Base-by-base conservation (phyloP, 2,113 vertebrate species). In the Nettapus auritus region DNA sequence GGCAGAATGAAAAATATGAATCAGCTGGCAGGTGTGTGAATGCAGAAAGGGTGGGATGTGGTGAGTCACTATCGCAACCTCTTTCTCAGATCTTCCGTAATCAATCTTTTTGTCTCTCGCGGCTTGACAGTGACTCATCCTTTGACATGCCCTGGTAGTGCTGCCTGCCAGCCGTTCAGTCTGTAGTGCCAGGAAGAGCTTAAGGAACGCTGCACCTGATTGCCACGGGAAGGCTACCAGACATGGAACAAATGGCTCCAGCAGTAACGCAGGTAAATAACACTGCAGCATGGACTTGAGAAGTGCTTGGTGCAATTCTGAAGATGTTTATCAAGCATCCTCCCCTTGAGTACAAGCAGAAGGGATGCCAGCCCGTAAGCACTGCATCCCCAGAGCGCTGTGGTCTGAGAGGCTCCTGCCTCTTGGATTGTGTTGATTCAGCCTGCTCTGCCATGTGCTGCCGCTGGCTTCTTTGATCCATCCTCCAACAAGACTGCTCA, bases 81-180 rank as follows among this genome's bases (percentile, higher is more conserved):
- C 96, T 91, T 98, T 95, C 97, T 97, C 86, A 96, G 97, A 89
- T 97, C 92, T 88, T 93, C 94, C 40, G 28, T 96, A 97, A 97
- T 96, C 97, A 90, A 95, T 92, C 90, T 96, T 95, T 95, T 94
- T 91, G 92, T 97, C 89, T 94, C 86, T 96, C 89, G 79, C 50
- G 96, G 86, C 94, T 62, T 4, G 21, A 92, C 90, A 70, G 15
- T 98, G 98, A 98, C 68, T 98, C 98, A 98, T 91, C 94, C 88
- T 91, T 92, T 96, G 96, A 93, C 69, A 7, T 26, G n/a, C 69
- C 89, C 88, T 97, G 97, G 90, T 95, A 95, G 93, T 96, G 80
- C 82, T 64, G 69, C 69, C 34, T n/a, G 40, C 33, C 95, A 50
- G 68, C 82, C 89, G 42, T 42, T 86, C 56, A 25, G 48, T 68